These are phyloP conservation scores for Haemorhous mexicanus DNA, from an alignment of 2,113 vertebrate genomes.

Conservation along the genomic window DNA sequence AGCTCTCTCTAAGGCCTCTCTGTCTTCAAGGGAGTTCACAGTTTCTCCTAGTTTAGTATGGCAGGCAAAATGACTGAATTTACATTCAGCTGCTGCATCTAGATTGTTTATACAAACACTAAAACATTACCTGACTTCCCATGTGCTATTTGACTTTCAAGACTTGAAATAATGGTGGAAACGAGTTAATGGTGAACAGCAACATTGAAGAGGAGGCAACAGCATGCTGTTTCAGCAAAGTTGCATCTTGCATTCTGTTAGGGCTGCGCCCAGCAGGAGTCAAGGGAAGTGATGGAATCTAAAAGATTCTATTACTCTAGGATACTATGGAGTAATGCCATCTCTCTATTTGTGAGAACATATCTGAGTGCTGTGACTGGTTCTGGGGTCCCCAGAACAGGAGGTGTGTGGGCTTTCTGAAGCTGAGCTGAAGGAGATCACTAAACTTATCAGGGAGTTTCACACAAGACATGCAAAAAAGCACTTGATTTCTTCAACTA, in stretches of 20 bases:
- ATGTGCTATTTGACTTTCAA: not conserved
- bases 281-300: not conserved
- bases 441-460: not conserved
- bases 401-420: not conserved
- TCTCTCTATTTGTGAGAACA: not conserved
- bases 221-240: not conserved
- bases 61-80: not conserved
- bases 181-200: not conserved
- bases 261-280: not conserved
- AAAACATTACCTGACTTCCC: not conserved
- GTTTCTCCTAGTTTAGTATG: not conserved
- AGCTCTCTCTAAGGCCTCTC: not conserved
- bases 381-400: not conserved
- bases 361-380: not conserved
- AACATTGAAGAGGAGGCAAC: not conserved
- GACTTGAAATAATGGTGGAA: not conserved
- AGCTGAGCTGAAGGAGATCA: not conserved
- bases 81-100: not conserved
- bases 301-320: not conserved
- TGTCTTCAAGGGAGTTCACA: not conserved
- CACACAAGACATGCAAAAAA: rapidly evolving
- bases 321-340: not conserved
- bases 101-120: not conserved
- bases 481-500: not conserved
- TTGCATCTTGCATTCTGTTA: not conserved